Evolutionary conservation across 2,797 vertebrate species (phyloP).

Genomic region (Liparis tanakae): DNA sequence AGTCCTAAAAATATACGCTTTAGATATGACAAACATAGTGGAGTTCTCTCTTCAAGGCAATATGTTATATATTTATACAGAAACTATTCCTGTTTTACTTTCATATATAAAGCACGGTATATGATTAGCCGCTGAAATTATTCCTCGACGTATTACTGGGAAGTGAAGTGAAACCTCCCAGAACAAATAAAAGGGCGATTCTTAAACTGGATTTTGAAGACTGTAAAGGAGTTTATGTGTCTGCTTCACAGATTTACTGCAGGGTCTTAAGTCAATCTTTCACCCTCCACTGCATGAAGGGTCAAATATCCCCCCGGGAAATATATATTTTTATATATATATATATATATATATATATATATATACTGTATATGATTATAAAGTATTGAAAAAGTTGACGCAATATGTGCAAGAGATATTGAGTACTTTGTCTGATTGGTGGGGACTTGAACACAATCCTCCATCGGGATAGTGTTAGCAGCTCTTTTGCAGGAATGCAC

Average conservation of each 20-base stretch:
- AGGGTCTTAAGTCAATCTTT: slow-evolving; percentile 53
- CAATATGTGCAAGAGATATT: slow-evolving; percentile 63
- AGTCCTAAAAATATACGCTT: not conserved
- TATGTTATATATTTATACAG: not conserved
- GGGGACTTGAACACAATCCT: slow-evolving; percentile 31
- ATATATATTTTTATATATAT: slow-evolving; percentile 15
- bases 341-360: slow-evolving; percentile 18
- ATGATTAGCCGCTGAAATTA: slow-evolving; percentile 32
- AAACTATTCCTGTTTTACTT: not conserved
- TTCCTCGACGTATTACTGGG: slow-evolving; percentile 13
- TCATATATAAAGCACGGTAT: not conserved
- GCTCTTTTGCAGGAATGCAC: slow-evolving; percentile 2
- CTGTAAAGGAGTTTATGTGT: slow-evolving; percentile 46
- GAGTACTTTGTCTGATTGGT: slow-evolving; percentile 24
- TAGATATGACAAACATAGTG: not conserved
- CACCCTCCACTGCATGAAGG: slow-evolving; percentile 56
- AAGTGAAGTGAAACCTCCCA: slow-evolving; percentile 46
- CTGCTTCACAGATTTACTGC: slow-evolving; percentile 57
- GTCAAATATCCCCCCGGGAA: slow-evolving; percentile 52
- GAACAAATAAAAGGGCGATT: slow-evolving; percentile 47
- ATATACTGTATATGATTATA: slow-evolving; percentile 54
- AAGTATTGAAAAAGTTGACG: slow-evolving; percentile 52
- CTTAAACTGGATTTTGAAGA: slow-evolving; percentile 25
- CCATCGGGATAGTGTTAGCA: slow-evolving; percentile 9
- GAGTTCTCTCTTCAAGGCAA: not conserved